Evolutionary conservation across 2,888 invertebrate species (phyloP).

Genomic region (Brachyptera putata): DNA sequence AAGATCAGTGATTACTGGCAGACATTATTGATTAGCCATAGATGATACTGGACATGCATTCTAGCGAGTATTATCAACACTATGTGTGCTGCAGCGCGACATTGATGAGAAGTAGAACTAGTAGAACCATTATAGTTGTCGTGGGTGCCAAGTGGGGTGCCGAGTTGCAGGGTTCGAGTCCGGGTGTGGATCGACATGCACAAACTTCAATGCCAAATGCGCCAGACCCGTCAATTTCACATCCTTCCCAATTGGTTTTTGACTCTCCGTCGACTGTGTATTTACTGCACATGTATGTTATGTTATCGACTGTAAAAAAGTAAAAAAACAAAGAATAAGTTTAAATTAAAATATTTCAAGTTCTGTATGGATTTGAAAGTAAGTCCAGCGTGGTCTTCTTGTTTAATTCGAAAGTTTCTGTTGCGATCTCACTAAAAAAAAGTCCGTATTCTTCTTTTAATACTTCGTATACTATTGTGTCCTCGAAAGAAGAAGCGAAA

Average conservation of each 20-base stretch:
- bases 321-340: no score
- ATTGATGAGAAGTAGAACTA: background rate
- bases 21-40: no score
- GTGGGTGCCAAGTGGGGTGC: slow-evolving; percentile 21
- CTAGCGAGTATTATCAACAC: no score
- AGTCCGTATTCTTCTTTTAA: background rate
- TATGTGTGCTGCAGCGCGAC: no score
- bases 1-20: no score
- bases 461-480: no score
- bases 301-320: slow-evolving; percentile 59
- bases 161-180: slow-evolving; percentile 48
- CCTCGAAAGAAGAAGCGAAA: no score
- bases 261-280: slow-evolving; percentile 49
- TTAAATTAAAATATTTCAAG: no score
- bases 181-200: slow-evolving; percentile 47
- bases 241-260: slow-evolving; percentile 6
- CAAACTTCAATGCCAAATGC: slow-evolving; percentile 45
- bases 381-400: background rate
- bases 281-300: slow-evolving; percentile 65
- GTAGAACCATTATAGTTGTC: no score
- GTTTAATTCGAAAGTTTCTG: background rate
- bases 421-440: background rate
- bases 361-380: background rate
- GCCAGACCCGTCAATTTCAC: background rate
- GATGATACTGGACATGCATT: no score